A percentile compares a stretch with the other conserved stretches of the same genome.
Conservation (phyloP, 1,140 invertebrate species). For the Manduca sexta region DNA sequence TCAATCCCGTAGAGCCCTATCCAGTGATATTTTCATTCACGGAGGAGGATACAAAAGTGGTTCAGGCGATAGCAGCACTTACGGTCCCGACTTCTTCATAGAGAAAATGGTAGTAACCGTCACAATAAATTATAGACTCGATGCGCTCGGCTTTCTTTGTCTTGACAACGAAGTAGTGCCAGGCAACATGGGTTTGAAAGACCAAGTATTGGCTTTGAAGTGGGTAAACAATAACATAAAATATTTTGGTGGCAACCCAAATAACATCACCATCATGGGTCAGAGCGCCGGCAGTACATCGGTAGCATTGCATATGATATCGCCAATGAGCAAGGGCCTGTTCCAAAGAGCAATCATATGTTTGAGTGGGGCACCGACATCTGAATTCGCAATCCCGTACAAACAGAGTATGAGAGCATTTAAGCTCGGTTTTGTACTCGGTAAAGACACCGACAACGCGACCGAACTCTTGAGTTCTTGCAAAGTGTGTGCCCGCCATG, state of each 20-base stretch:
- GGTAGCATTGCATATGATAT: conserved; percentile 25
- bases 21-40: conserved; percentile 72
- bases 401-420: conserved; percentile 28
- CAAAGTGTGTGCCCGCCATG: conserved; percentile 49
- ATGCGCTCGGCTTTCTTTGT: conserved; percentile 73
- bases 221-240: conserved; percentile 50
- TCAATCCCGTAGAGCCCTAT: conserved; percentile 23
- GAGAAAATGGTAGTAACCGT: conserved; percentile 78
- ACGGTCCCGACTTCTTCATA: conserved; percentile 77
- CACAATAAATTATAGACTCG: conserved; percentile 81
- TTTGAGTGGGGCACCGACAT: conserved; percentile 36
- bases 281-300: conserved; percentile 77
- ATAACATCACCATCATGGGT: conserved; percentile 84
- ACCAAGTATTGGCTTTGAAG: conserved; percentile 45
- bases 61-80: conserved; percentile 41
- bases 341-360: conserved; percentile 35
- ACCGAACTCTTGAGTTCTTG: conserved; percentile 62
- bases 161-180: conserved; percentile 60
- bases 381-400: conserved; percentile 25
- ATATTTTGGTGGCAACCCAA: conserved; percentile 81
- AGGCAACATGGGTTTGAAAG: conserved; percentile 50
- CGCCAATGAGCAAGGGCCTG: conserved; percentile 60
- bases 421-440: conserved; percentile 26
- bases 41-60: conserved; percentile 60
- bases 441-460: conserved; percentile 25